Percentiles rank a stretch among this genome's conserved stretches.
Evolutionary conservation across 2,888 invertebrate genomes (phyloP).

Genomic region (Erpobdella octoculata): DNA sequence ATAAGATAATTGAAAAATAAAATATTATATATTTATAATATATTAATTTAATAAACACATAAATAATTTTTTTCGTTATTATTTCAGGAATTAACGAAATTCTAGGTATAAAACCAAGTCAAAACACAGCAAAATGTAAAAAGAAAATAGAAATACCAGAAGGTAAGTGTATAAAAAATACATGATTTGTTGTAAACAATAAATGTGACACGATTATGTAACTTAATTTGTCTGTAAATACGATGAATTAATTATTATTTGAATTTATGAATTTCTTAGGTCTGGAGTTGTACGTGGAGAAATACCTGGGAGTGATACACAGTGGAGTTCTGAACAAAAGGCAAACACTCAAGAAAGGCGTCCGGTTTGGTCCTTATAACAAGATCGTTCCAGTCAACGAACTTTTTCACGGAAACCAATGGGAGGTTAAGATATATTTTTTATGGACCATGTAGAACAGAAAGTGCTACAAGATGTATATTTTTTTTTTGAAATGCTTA

Average conservation of each 20-base stretch:
- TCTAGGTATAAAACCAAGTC: neutral
- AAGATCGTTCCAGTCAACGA: neutral
- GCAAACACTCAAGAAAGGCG: neutral
- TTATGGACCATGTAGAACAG: too few species aligned
- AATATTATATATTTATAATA: neutral
- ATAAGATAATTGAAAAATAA: neutral
- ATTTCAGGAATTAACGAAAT: conserved; percentile 9
- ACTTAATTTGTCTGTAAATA: too few species aligned
- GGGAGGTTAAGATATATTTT: neutral
- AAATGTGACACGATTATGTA: too few species aligned
- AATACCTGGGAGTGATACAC: conserved; percentile 4
- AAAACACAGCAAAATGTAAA: neutral
- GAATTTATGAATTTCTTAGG: neutral
- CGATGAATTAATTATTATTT: neutral
- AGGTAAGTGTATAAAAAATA: neutral
- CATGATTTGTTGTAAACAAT: neutral
- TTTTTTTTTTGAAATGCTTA: too few species aligned
- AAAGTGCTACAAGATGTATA: too few species aligned
- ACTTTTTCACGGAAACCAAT: neutral
- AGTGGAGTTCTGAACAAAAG: neutral
- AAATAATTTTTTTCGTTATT: neutral
- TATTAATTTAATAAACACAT: neutral
- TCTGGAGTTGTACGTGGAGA: neutral
- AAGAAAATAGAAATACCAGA: neutral
- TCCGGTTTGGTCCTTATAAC: neutral